These are phyloP conservation scores for Arctocebus calabarensis DNA, from an alignment of 2,797 vertebrate species.

Conservation along the genomic window DNA sequence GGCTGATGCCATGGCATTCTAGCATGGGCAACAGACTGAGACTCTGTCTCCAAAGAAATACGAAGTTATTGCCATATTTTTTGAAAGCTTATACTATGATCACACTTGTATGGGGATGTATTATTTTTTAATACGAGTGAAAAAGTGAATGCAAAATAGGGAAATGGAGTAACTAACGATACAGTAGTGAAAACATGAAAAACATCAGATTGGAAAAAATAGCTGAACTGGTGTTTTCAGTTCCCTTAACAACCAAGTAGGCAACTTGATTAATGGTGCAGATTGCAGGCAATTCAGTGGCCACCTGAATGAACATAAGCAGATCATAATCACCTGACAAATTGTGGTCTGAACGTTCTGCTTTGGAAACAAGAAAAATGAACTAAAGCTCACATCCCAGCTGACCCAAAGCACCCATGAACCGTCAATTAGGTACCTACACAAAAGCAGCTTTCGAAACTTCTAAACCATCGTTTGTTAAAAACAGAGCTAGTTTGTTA, in stretches of 20 bases:
- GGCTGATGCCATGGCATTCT: too few species aligned
- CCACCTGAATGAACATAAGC: constrained; percentile 4
- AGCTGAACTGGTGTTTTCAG: constrained; percentile 42
- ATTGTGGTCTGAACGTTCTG: background rate
- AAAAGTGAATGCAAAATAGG: constrained; percentile 51
- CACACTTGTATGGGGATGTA: background rate
- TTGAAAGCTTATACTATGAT: background rate
- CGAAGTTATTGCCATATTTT: constrained; percentile 36
- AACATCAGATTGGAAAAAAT: constrained; percentile 36
- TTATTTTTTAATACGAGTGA: background rate
- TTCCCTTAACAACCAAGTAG: constrained; percentile 13
- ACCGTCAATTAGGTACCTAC: background rate
- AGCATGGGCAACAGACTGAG: too few species aligned
- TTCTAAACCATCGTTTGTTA: background rate
- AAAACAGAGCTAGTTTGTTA: background rate
- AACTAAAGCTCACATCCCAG: background rate
- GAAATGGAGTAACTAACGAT: constrained; percentile 38
- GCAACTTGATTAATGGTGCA: constrained; percentile 31
- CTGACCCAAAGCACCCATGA: background rate
- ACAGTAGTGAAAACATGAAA: background rate
- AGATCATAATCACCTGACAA: constrained; percentile 49
- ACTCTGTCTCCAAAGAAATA: too few species aligned
- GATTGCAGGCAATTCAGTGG: background rate
- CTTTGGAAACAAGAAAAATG: background rate
- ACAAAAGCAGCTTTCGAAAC: constrained; percentile 1